Conservation (phyloP, 2,888 invertebrate species). For the Leucoma salicis region DNA sequence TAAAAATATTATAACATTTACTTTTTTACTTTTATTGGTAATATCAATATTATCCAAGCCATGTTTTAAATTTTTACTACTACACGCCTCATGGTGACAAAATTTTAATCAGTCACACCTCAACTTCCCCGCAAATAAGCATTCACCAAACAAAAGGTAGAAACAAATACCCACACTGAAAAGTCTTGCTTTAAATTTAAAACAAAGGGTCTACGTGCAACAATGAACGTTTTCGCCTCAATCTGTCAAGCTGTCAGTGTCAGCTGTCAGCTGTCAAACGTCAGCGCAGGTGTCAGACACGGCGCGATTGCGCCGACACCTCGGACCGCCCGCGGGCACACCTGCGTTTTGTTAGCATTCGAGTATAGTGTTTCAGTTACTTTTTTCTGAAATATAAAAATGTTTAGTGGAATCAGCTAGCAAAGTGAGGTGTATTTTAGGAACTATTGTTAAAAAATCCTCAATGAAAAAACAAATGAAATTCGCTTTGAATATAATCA, state of each 20-base stretch:
- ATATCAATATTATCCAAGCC: too few species aligned
- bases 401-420: not conserved
- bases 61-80: too few species aligned
- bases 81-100: not conserved
- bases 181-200: constrained; percentile 37
- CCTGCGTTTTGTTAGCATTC: constrained; percentile 20
- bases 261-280: constrained; percentile 57
- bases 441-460: too few species aligned
- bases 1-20: not conserved
- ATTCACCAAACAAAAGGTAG: constrained; percentile 5
- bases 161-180: constrained; percentile 21
- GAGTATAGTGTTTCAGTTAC: constrained; percentile 5
- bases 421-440: too few species aligned
- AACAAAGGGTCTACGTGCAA: constrained; percentile 42
- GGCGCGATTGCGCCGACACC: constrained; percentile 71
- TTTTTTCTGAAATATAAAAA: constrained; percentile 1
- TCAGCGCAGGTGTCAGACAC: constrained; percentile 54
- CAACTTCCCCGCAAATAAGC: not conserved
- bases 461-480: too few species aligned
- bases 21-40: not conserved
- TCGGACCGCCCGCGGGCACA: constrained; percentile 47
- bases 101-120: constrained; percentile 13
- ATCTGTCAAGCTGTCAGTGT: constrained; percentile 40
- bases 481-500: not conserved
- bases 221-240: constrained; percentile 47